Evolutionary conservation across 2,888 invertebrate species (phyloP).

Genomic region (Caenorhabditis sp.): DNA sequence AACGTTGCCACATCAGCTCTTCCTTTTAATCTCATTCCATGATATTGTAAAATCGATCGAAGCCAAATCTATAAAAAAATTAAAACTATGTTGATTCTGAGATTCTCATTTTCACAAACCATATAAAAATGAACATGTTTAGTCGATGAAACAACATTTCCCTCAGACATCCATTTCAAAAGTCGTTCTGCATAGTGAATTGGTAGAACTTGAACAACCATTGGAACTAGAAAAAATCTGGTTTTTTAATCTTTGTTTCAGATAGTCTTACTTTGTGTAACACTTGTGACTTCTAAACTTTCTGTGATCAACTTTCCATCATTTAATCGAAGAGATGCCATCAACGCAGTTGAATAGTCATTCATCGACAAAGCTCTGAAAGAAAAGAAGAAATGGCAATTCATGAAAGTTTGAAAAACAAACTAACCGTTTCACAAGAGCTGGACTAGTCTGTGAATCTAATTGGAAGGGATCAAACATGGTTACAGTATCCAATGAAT

Average conservation of each 20-base stretch:
- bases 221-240: slow-evolving; percentile 79
- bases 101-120: slow-evolving; percentile 15
- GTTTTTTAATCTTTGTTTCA: too few species aligned
- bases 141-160: slow-evolving; percentile 79
- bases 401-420: too few species aligned
- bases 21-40: slow-evolving; percentile 60
- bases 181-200: slow-evolving; percentile 81
- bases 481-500: slow-evolving; percentile 81
- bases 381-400: background rate
- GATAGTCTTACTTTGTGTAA: slow-evolving; percentile 78
- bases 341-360: slow-evolving; percentile 77
- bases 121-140: slow-evolving; percentile 88
- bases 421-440: slow-evolving; percentile 71
- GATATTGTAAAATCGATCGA: slow-evolving; percentile 48
- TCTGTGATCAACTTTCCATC: slow-evolving; percentile 81
- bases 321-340: slow-evolving; percentile 85
- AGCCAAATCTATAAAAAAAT: slow-evolving; percentile 49
- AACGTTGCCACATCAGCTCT: slow-evolving; percentile 52
- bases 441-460: slow-evolving; percentile 84
- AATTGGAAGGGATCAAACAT: slow-evolving; percentile 93
- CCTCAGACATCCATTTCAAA: slow-evolving; percentile 78
- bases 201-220: slow-evolving; percentile 80
- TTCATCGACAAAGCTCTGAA: slow-evolving; percentile 33
- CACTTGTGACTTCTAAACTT: slow-evolving; percentile 84
- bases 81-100: background rate